Conservation (phyloP, 2,888 invertebrate genomes). For the Gibbula magus region DNA sequence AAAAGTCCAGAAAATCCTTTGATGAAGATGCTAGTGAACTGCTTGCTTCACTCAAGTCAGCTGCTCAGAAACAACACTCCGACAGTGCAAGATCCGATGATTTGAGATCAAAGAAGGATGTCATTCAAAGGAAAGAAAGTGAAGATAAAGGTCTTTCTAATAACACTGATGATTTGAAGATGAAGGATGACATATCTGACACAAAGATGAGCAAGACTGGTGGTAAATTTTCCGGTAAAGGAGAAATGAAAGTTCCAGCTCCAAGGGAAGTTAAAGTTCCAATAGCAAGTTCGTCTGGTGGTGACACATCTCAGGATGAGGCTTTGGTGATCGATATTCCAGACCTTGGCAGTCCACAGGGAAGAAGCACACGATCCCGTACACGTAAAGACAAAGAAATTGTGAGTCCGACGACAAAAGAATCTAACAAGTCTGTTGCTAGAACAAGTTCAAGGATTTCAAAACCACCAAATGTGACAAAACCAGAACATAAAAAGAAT, state of each 20-base stretch:
- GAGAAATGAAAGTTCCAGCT: too few species aligned
- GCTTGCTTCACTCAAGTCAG: too few species aligned
- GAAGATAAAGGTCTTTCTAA: too few species aligned
- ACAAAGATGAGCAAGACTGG: too few species aligned
- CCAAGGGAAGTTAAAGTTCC: background rate
- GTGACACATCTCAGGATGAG: slow-evolving; percentile 12
- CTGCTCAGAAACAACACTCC: too few species aligned
- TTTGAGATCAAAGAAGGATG: too few species aligned
- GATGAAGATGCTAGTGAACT: too few species aligned
- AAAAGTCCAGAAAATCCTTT: background rate
- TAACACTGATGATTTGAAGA: too few species aligned
- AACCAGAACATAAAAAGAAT: background rate
- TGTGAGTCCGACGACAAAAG: background rate
- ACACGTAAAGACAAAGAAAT: background rate
- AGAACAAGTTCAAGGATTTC: background rate
- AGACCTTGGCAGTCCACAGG: background rate
- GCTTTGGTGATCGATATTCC: slow-evolving; percentile 8
- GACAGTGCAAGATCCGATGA: too few species aligned
- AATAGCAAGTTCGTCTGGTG: background rate
- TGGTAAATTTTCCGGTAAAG: too few species aligned
- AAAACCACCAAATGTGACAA: background rate
- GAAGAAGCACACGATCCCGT: background rate
- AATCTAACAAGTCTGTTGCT: background rate
- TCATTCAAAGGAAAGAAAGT: too few species aligned
- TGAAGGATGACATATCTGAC: too few species aligned